These are phyloP conservation scores for Rhyacophila brunnea DNA, from an alignment of 1,140 invertebrate species.

Conservation along the genomic window DNA sequence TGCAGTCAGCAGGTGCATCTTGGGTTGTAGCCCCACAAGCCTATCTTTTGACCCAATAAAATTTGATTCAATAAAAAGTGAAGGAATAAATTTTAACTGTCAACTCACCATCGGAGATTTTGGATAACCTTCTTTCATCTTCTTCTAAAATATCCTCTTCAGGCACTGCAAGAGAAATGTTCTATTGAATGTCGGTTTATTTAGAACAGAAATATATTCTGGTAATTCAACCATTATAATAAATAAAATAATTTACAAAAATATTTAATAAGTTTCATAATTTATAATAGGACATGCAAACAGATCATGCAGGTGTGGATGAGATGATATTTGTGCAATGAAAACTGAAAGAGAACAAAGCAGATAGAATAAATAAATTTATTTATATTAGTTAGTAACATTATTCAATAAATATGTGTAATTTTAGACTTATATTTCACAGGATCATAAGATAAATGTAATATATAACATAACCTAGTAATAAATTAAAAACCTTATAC, in stretches of 20 bases:
- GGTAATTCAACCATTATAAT: too few relatives aligned
- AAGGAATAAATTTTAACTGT: background rate
- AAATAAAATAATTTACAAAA: background rate
- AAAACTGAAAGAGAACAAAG: background rate
- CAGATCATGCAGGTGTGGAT: constrained; percentile 13
- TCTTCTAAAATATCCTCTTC: constrained; percentile 55
- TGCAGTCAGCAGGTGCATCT: too few relatives aligned
- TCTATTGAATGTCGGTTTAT: background rate
- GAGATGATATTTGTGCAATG: constrained; percentile 15
- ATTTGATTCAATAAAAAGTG: background rate
- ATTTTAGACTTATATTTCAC: too few relatives aligned
- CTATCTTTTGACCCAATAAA: too few relatives aligned
- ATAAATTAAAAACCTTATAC: too few relatives aligned
- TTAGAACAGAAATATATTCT: background rate
- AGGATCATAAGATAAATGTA: too few relatives aligned
- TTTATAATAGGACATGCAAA: constrained; percentile 6
- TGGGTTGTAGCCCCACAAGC: too few relatives aligned
- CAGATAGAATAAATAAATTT: background rate
- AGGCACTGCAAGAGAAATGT: constrained; percentile 45
- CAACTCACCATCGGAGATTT: constrained; percentile 43
- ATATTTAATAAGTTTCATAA: background rate
- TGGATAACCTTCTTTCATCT: constrained; percentile 50
- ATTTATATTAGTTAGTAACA: too few relatives aligned
- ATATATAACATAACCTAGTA: too few relatives aligned
- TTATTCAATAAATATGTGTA: too few relatives aligned